Evolutionary conservation across 2,113 vertebrate genomes (phyloP).

Genomic region (Cyprinodon brontotheroides): DNA sequence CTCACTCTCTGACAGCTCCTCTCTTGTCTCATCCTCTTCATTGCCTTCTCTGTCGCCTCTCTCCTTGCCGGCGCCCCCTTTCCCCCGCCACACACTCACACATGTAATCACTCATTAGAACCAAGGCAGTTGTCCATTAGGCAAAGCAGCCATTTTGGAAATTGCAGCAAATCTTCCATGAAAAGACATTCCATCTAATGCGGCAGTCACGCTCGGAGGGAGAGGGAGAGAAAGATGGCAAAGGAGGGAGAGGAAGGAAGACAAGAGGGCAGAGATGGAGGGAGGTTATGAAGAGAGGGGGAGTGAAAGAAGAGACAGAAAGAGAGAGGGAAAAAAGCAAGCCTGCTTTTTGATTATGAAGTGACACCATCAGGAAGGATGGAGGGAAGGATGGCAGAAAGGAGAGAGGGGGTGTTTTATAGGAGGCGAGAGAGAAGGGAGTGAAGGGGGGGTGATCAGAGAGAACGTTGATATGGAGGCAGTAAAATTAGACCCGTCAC

Average conservation of each 20-base stretch:
- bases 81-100: constrained; percentile 28
- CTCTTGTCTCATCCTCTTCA: constrained; percentile 47
- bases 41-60: constrained; percentile 25
- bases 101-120: constrained; percentile 79
- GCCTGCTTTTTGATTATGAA: constrained; percentile 87
- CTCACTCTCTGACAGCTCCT: constrained; percentile 53
- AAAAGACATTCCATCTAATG: constrained; percentile 95
- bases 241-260: constrained; percentile 48
- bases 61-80: neutral
- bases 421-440: constrained; percentile 35
- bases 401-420: constrained; percentile 48
- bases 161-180: constrained; percentile 93
- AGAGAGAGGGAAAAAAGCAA: constrained; percentile 77
- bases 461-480: constrained; percentile 51
- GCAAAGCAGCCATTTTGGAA: constrained; percentile 86
- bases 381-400: constrained; percentile 36
- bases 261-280: constrained; percentile 45
- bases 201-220: constrained; percentile 83
- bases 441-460: constrained; percentile 38
- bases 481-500: constrained; percentile 70
- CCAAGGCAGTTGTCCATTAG: constrained; percentile 87
- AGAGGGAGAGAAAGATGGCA: constrained; percentile 51
- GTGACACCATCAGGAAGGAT: constrained; percentile 75
- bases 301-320: constrained; percentile 18
- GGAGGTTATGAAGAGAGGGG: neutral